Evolutionary conservation across 2,888 invertebrate species (phyloP), one percentile per base, ranked within the genome.

Genomic region (Macrophya annulata): DNA sequence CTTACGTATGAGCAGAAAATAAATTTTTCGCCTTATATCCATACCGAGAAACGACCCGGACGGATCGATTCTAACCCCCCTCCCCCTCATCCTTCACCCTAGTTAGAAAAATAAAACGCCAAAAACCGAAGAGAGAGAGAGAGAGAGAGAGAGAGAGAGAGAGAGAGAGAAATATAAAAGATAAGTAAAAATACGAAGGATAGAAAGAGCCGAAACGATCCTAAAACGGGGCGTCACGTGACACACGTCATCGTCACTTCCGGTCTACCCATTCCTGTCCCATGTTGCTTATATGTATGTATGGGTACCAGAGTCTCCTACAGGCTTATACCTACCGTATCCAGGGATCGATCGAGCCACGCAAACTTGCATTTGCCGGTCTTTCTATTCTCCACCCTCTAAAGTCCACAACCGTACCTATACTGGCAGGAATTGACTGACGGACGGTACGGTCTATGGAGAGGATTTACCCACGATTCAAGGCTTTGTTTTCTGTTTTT

Each of bases 241-340:
- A 68, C 83, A 83, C 48, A 45, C 51, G n/a, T 83, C 83, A 51
- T 83, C 31, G 45, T 68, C 83, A 83, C 83, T 83, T 83, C 83
- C 83, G 83, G 68, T 68, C 9, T 37, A 48, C 25, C 83, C 48
- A 51, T 48, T 68, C n/a, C 43, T 17, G 31, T 21, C 17, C n/a
- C 15, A 45, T 21, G 45, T 21, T 45, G 21, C 25, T 10, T 4
- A 68, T 55, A 55, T n/a, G 12, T 17, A 62, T 37, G 71, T 71
- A 45, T 45, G 74, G 74, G 43, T 74, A 45, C 40, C 12, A 21
- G 25, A 74, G 45, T 43, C 45, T 43, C 74, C 17, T 74, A 74
- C 71, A n/a, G 45, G n/a, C 45, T 45, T 45, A 31, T n/a, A 74
- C 45, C 74, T 10, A 43, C 45, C 43, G 37, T 74, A 74, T 74